Evolutionary conservation across 2,113 vertebrate species (phyloP), one percentile per base, ranked within the genome.

Genomic region (Artemisiospiza belli): DNA sequence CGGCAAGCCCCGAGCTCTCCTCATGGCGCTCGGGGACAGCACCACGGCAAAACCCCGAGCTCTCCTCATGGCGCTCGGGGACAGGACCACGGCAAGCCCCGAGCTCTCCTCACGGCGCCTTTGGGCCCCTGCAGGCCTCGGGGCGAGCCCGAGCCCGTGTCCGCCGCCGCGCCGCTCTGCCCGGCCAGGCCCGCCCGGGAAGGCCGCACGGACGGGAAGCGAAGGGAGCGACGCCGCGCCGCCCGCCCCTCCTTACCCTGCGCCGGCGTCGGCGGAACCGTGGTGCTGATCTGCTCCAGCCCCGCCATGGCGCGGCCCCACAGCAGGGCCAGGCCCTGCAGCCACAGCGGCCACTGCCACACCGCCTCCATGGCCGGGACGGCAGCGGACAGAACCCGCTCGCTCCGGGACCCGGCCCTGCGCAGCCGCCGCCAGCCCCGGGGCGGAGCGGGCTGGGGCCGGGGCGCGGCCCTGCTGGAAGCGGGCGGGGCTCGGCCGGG

Each of bases 321-420:
- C 15, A 58, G 3, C 58, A 94, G 25, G 46, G 24, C 78, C 57
- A 85, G 8, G 16, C 69, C 66, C 55, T 2, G 85, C 74, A 84
- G 27, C 68, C 91, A 83, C 25, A 67, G 27, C 35, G 8, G 5
- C 58, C 79, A 54, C 16, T 21, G 3, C 58, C 24, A 2, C 13
- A 2, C 25, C 49, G 5, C 39, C 49, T 5, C 90, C 95, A 93
- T 89, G 6, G 3, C 74, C 24, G 5, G 25, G 17, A 6, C 37
- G 2, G 15, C 49, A 2, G 6, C 20, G 11, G 1, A 4, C 12
- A 1, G 19, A 7, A 4, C 19, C 8, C 13, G 14, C n/a, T 8
- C 8, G 3, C 37, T 1, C 4, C 39, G 2, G 2, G 4, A 17
- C 12, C 7, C 7, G 1, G 2, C 46, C 13, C 20, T 27, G 77